Conservation (phyloP, 2,113 vertebrate species). For the Bufo bufo region DNA sequence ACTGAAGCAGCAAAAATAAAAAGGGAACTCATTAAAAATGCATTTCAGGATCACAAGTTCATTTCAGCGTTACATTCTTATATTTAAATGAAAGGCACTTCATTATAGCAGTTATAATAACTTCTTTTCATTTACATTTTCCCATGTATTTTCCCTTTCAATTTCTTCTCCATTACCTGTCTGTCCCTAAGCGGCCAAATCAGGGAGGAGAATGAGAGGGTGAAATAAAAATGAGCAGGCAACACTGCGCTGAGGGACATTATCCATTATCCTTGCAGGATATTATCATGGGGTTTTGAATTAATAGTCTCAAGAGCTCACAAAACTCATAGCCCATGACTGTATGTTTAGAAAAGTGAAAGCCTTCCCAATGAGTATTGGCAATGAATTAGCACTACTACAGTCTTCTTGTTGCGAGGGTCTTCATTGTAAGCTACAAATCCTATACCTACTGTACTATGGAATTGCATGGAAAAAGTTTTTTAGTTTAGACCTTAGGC, state of each 20-base stretch:
- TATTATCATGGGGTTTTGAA: slow-evolving; percentile 5
- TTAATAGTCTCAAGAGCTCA: slow-evolving; percentile 24
- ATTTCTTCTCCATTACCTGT: slow-evolving; percentile 98
- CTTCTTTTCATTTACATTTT: slow-evolving; percentile 99
- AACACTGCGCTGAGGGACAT: slow-evolving; percentile 64
- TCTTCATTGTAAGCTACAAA: neutral
- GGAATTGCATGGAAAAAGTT: neutral
- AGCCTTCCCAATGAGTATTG: slow-evolving; percentile 8
- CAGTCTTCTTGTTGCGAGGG: neutral
- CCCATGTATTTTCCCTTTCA: slow-evolving; percentile 90
- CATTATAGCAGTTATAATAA: slow-evolving; percentile 99
- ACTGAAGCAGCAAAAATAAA: slow-evolving; percentile 99
- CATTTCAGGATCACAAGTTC: slow-evolving; percentile 99
- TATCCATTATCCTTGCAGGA: slow-evolving; percentile 53
- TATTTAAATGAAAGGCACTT: slow-evolving; percentile 99
- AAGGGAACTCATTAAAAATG: slow-evolving; percentile 99
- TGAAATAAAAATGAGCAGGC: slow-evolving; percentile 68
- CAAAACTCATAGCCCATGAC: slow-evolving; percentile 40
- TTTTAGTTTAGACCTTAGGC: neutral
- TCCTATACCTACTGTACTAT: neutral
- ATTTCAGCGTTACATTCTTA: slow-evolving; percentile 98
- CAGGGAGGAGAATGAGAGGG: slow-evolving; percentile 78
- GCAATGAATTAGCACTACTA: neutral
- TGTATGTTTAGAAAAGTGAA: slow-evolving; percentile 34
- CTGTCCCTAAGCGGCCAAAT: slow-evolving; percentile 83